Evolutionary conservation across 2,797 vertebrate genomes (phyloP).

Genomic region (Pantherophis alleghaniensis): DNA sequence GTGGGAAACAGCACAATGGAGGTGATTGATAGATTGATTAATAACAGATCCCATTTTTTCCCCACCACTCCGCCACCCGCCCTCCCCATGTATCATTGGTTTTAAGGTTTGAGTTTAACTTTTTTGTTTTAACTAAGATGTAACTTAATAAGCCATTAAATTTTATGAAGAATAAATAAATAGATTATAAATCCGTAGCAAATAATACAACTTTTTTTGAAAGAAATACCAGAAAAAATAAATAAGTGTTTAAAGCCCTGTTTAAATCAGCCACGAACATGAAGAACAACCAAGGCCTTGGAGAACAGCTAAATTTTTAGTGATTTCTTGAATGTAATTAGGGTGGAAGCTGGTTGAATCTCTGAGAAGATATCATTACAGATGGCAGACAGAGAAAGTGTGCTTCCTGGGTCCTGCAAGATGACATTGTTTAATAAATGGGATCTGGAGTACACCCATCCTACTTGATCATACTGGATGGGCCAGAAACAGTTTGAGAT

Average conservation of each 20-base stretch:
- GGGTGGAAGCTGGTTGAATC: not conserved
- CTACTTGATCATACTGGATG: not conserved
- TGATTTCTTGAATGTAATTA: not conserved
- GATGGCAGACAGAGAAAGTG: not conserved
- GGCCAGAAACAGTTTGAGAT: not conserved
- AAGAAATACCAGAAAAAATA: not conserved
- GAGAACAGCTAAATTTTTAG: not conserved
- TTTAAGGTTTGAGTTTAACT: not conserved
- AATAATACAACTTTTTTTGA: not conserved
- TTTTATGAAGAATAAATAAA: not conserved
- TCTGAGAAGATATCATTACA: not conserved
- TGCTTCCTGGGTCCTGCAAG: not conserved
- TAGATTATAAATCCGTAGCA: not conserved
- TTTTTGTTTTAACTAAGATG: not conserved
- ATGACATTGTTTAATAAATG: not conserved
- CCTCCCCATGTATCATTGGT: not conserved
- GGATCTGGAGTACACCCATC: not conserved
- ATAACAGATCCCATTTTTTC: not conserved
- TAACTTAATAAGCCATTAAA: too few relatives aligned
- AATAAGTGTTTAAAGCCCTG: not conserved
- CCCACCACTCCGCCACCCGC: too few relatives aligned
- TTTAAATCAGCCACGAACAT: not conserved
- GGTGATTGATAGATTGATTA: not conserved
- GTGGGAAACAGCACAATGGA: not conserved
- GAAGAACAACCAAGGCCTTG: not conserved